phyloP scores from a whole-genome alignment of 2,113 vertebrate genomes.

The Periophthalmodon schlosseri region DNA sequence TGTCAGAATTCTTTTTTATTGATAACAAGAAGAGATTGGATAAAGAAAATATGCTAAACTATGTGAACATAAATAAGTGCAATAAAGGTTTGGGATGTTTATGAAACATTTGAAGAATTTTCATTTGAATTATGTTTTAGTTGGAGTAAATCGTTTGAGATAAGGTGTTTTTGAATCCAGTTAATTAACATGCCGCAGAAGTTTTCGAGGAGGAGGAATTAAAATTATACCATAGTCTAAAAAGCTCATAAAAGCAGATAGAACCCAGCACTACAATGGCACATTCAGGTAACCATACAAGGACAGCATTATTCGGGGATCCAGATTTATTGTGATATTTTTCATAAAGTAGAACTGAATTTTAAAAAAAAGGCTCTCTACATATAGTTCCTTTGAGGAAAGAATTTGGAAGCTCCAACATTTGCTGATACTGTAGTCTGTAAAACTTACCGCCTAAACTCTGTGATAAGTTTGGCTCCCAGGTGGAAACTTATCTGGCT shows the following conservation, averaged over 20 bases:
- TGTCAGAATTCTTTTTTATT: conserved; percentile 3
- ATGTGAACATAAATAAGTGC: neutral
- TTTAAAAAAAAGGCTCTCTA: too few species aligned
- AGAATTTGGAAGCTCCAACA: neutral
- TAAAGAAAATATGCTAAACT: neutral
- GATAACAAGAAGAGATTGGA: neutral
- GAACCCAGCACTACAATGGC: too few species aligned
- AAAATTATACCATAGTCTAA: too few species aligned
- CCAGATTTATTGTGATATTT: too few species aligned
- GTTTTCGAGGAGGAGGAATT: too few species aligned
- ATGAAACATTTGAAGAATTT: neutral
- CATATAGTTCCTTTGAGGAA: neutral
- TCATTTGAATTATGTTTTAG: neutral
- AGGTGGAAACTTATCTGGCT: conserved; percentile 8
- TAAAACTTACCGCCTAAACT: neutral
- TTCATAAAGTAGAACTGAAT: too few species aligned
- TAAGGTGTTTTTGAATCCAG: neutral
- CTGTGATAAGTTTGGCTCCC: conserved; percentile 7
- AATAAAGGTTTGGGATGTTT: neutral
- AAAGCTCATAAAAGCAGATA: too few species aligned
- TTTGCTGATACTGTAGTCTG: neutral
- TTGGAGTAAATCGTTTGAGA: neutral
- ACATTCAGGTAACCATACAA: too few species aligned
- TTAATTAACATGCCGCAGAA: too few species aligned
- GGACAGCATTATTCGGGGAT: too few species aligned